Evolutionary conservation across 2,888 invertebrate genomes (phyloP).

Genomic region (Nomada ferruginata): DNA sequence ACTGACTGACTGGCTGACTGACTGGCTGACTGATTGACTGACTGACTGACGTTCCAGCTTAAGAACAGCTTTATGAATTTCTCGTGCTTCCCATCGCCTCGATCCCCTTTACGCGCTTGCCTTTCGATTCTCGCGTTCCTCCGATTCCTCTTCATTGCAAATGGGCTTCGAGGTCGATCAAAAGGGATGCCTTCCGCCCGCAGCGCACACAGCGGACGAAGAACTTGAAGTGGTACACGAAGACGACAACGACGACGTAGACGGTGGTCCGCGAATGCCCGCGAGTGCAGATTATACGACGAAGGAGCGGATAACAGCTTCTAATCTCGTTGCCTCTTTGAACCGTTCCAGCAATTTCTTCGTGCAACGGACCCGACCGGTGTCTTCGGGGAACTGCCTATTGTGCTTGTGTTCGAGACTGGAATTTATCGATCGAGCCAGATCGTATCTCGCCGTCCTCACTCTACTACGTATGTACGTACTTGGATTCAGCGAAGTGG

Average conservation of each 20-base stretch:
- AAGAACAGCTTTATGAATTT: constrained; percentile 73
- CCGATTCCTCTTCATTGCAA: constrained; percentile 53
- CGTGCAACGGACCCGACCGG: no score
- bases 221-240: neutral
- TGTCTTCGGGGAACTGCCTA: neutral
- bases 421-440: constrained; percentile 9
- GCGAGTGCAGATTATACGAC: constrained; percentile 25
- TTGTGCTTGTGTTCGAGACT: neutral
- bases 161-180: constrained; percentile 54
- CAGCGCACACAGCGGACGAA: neutral
- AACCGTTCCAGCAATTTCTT: constrained; percentile 11
- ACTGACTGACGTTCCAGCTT: constrained; percentile 58
- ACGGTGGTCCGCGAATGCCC: constrained; percentile 13
- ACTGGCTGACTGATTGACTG: constrained; percentile 49
- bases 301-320: constrained; percentile 12
- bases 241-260: no score
- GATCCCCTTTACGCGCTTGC: constrained; percentile 60
- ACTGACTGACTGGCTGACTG: constrained; percentile 37
- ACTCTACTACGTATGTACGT: neutral
- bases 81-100: constrained; percentile 62
- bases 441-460: neutral
- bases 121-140: constrained; percentile 50
- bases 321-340: constrained; percentile 22
- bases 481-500: neutral
- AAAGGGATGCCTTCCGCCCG: neutral